Base-by-base conservation (phyloP, 2,888 invertebrate genomes). In the Scaptomyza caliginosa region DNA sequence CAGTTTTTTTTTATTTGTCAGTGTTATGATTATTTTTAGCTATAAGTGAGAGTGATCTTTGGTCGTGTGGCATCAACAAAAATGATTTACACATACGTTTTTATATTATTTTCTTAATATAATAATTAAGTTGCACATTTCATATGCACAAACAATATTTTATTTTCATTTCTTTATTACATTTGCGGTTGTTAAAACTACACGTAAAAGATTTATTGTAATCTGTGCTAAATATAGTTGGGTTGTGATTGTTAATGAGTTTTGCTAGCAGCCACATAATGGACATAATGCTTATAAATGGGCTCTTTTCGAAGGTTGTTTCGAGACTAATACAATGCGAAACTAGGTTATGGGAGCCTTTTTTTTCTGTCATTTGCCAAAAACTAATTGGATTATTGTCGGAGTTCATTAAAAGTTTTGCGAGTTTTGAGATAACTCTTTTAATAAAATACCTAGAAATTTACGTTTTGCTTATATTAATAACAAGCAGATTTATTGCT, bases 101-200 rank as follows among this genome's bases (percentile, higher is more conserved):
- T 48, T 28, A 19, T 34, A 46, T n/a, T n/a, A n/a, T n/a, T n/a
- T n/a, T 43, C 32, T 43, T 52, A 23, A 36, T 39, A 46, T 52
- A 45, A 73, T 84, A 80, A 82, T 84, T 75, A 75, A 86, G 81
- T 58, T 66, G 81, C 77, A 64, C 45, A 42, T 69, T 63, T 74
- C 48, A 43, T 69, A 63, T 68, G 46, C 56, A 71, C 50, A 50
- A 39, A 63, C 6, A 64, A 67, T 56, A 55, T 58, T 63, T 57
- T 30, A 3, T 30, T 30, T 26, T 26, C 10, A 10, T 10, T 28
- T 4, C n/a, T n/a, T 63, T 52, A 54, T 76, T 58, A 28, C 64
- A 68, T 70, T 85, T 69, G 75, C 11, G 50, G 49, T 63, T 65
- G 52, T 46, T 62, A 57, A 36, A 32, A 40, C 49, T 34, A 45